These are phyloP conservation scores for Spodoptera frugiperda DNA, from an alignment of 1,140 invertebrate species.

Conservation along the genomic window DNA sequence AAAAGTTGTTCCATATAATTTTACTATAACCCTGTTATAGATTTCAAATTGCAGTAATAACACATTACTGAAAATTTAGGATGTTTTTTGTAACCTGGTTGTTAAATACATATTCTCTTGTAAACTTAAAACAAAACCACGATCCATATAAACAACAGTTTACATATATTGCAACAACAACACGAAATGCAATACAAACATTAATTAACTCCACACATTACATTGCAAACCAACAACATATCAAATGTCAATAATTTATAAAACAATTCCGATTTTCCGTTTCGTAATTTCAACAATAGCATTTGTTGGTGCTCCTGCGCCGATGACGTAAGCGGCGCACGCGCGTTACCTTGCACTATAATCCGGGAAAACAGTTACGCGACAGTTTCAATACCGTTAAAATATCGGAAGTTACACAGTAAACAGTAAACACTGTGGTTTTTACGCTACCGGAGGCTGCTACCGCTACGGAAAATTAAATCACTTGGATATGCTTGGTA, in stretches of 20 bases:
- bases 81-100: too few species aligned
- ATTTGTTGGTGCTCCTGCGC: slow-evolving; percentile 10
- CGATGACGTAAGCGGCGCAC: slow-evolving; percentile 5
- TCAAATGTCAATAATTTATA: slow-evolving; percentile 9
- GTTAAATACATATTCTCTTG: too few species aligned
- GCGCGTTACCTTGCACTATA: slow-evolving; percentile 15
- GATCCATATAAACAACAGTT: too few species aligned
- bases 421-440: slow-evolving; percentile 20
- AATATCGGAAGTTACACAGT: slow-evolving; percentile 16
- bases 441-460: background rate
- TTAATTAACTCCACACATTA: slow-evolving; percentile 14
- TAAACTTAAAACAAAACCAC: too few species aligned
- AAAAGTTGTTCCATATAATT: too few species aligned
- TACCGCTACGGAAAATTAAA: background rate
- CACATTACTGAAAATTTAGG: too few species aligned
- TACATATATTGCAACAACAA: background rate
- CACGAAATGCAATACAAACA: background rate
- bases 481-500: background rate
- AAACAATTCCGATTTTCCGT: slow-evolving; percentile 29
- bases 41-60: too few species aligned
- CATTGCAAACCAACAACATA: background rate
- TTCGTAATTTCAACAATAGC: slow-evolving; percentile 26
- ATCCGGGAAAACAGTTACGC: slow-evolving; percentile 42
- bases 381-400: slow-evolving; percentile 37
- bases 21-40: too few species aligned